phyloP scores from a whole-genome alignment of 2,797 vertebrate species.

The Clamator glandarius region DNA sequence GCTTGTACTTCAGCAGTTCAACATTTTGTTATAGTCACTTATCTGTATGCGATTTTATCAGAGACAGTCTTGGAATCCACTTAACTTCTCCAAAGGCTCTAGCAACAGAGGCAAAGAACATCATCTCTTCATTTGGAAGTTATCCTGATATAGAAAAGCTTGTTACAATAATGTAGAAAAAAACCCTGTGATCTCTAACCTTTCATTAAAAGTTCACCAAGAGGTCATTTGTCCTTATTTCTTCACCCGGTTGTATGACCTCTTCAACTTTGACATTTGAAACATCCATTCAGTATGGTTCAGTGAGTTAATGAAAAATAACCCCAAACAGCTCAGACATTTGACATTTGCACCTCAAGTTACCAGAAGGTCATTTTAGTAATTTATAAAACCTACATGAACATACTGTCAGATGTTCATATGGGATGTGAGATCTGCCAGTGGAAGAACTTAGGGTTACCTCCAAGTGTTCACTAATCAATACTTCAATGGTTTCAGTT shows the following conservation, averaged over 20 bases:
- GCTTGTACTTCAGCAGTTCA: background rate
- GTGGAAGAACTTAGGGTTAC: background rate
- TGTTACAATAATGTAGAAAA: background rate
- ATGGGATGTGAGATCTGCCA: background rate
- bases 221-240: background rate
- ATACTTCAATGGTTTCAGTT: background rate
- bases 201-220: background rate
- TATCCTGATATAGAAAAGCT: background rate
- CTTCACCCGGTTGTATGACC: background rate
- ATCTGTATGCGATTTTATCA: background rate
- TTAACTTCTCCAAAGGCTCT: background rate
- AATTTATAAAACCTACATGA: background rate
- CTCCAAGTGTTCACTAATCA: background rate
- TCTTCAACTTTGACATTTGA: slow-evolving; percentile 30
- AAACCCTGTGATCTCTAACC: background rate
- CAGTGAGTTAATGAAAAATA: slow-evolving; percentile 32
- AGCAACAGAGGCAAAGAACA: background rate
- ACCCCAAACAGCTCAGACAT: background rate
- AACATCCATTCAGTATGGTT: background rate
- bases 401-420: background rate
- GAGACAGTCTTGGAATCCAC: background rate
- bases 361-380: background rate
- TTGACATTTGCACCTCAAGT: background rate
- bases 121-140: background rate
- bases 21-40: background rate